Evolutionary conservation across 1,140 invertebrate species (phyloP).

Genomic region (Telenomus remus): DNA sequence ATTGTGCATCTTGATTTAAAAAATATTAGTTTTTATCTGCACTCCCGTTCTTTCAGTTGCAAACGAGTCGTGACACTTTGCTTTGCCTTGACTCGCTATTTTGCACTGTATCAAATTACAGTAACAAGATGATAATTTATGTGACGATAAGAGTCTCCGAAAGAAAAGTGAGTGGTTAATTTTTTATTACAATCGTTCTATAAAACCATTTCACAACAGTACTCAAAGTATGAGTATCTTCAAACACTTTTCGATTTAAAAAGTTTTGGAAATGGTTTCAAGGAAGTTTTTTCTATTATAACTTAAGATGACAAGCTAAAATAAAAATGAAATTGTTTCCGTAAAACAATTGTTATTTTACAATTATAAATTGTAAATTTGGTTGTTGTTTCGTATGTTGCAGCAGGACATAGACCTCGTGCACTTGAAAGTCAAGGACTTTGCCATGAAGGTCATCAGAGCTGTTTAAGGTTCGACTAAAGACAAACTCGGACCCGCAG

Average conservation of each 20-base stretch:
- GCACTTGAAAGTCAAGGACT: too few relatives aligned
- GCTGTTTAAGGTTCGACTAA: not conserved
- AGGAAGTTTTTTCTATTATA: too few relatives aligned
- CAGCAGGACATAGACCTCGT: too few relatives aligned
- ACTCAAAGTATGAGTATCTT: too few relatives aligned
- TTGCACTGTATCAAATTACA: conserved; percentile 13
- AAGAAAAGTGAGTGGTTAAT: not conserved
- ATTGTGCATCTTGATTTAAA: conserved; percentile 11
- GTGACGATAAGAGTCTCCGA: not conserved
- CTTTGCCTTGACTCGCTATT: conserved; percentile 7
- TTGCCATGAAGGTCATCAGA: too few relatives aligned
- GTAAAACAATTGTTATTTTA: too few relatives aligned
- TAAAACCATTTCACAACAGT: not conserved
- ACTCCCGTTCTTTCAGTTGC: not conserved
- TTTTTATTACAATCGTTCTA: not conserved
- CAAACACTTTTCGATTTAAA: too few relatives aligned
- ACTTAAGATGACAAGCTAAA: too few relatives aligned
- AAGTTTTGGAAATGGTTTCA: too few relatives aligned
- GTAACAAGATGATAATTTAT: conserved; percentile 22
- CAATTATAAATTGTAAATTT: too few relatives aligned
- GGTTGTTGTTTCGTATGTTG: too few relatives aligned
- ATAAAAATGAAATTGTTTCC: too few relatives aligned
- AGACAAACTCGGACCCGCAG: not conserved
- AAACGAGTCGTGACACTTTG: conserved; percentile 18
- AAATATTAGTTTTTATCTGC: conserved; percentile 6